Percentiles rank a stretch among this genome's conserved stretches.
phyloP scores from a whole-genome alignment of 2,797 vertebrate genomes.

The Glossophaga mutica region DNA sequence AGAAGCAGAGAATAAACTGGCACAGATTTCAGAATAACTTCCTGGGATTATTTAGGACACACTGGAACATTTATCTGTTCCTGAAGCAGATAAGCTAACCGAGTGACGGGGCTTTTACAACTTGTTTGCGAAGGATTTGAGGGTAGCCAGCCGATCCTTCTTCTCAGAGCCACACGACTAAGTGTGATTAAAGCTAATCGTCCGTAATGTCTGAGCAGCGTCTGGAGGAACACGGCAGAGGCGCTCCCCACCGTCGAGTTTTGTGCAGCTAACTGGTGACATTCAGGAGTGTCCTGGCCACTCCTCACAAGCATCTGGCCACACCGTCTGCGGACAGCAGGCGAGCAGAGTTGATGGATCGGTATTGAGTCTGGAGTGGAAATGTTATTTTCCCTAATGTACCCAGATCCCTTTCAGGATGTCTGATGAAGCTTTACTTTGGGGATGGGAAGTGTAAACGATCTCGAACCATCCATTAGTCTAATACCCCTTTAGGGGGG shows the following conservation, averaged over 20 bases:
- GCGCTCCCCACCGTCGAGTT: neutral
- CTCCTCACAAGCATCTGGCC: constrained; percentile 51
- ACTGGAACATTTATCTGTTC: neutral
- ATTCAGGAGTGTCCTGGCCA: constrained; percentile 34
- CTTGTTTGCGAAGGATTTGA: neutral
- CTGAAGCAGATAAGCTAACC: neutral
- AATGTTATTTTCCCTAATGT: constrained; percentile 60
- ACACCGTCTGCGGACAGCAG: constrained; percentile 64
- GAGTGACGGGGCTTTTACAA: neutral
- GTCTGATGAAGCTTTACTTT: constrained; percentile 56
- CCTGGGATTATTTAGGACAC: constrained; percentile 15
- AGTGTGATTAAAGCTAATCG: constrained; percentile 40
- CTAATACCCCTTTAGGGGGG: constrained; percentile 32
- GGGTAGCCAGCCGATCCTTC: neutral
- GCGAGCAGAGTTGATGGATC: constrained; percentile 67
- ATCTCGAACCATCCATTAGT: constrained; percentile 57
- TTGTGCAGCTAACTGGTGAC: constrained; percentile 33
- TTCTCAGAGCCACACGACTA: neutral
- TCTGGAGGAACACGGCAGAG: neutral
- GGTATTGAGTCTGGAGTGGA: constrained; percentile 61
- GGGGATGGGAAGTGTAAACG: constrained; percentile 37
- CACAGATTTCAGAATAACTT: neutral
- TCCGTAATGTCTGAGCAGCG: neutral
- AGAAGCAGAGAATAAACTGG: constrained; percentile 6
- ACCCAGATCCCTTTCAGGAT: constrained; percentile 28